Evolutionary conservation across 2,113 vertebrate genomes (phyloP).

Genomic region (Melanotaenia duboulayi): DNA sequence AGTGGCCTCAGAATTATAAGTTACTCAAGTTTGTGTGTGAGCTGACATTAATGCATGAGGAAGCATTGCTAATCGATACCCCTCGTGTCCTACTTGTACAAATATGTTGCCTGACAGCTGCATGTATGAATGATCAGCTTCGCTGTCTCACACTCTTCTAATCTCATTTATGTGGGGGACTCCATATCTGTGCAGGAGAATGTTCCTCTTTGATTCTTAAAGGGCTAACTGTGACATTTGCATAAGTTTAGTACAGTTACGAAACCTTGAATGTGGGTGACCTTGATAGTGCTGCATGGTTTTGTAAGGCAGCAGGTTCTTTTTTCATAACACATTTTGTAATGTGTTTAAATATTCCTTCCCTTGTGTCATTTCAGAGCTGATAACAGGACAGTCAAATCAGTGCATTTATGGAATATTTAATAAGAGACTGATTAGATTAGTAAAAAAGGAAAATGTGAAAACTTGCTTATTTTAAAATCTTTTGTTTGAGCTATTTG

Average conservation of each 20-base stretch:
- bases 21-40: slow-evolving; percentile 9
- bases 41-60: too few relatives aligned
- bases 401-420: background rate
- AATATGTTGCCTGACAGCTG: background rate
- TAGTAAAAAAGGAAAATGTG: too few relatives aligned
- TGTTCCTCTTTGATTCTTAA: background rate
- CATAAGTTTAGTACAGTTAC: slow-evolving; percentile 62
- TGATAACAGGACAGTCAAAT: background rate
- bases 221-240: slow-evolving; percentile 48
- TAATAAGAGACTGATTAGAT: background rate
- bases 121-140: too few relatives aligned
- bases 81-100: background rate
- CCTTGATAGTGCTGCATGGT: slow-evolving; percentile 66
- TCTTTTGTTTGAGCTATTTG: too few relatives aligned
- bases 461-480: too few relatives aligned
- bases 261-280: slow-evolving; percentile 73
- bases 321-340: slow-evolving; percentile 45
- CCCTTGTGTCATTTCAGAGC: background rate
- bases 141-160: background rate
- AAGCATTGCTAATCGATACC: slow-evolving; percentile 1
- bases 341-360: slow-evolving; percentile 8
- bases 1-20: slow-evolving; percentile 22
- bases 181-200: background rate
- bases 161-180: background rate
- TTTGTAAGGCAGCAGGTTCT: slow-evolving; percentile 50